These are phyloP conservation scores for Scolopax rusticola DNA, from an alignment of 2,797 vertebrate genomes.

Conservation along the genomic window DNA sequence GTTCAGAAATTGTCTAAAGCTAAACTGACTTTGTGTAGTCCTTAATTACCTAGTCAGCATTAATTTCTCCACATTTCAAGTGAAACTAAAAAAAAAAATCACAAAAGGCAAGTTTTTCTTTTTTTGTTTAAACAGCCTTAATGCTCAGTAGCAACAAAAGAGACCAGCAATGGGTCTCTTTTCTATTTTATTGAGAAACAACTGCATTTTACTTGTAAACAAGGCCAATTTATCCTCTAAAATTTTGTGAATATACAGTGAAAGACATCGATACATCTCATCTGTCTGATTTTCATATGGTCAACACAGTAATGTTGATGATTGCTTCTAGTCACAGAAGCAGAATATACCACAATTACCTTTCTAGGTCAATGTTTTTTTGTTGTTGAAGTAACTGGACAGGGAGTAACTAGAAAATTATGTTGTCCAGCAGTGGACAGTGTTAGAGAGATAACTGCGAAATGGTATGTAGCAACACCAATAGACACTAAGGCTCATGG, in stretches of 20 bases:
- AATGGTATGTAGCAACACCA: background rate
- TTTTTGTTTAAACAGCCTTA: background rate
- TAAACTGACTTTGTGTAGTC: background rate
- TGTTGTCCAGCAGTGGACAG: accelerated
- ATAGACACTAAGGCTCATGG: accelerated
- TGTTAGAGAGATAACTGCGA: background rate
- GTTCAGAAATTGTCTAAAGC: background rate
- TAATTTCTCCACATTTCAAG: background rate
- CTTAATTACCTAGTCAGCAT: background rate
- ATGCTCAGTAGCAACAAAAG: background rate
- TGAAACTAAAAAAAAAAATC: background rate
- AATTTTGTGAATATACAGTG: background rate
- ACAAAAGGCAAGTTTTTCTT: accelerated
- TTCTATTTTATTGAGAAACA: background rate
- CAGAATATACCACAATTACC: background rate
- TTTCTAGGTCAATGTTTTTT: background rate
- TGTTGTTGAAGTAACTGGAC: background rate
- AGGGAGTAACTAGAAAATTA: background rate
- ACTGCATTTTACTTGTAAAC: background rate
- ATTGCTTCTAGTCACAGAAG: background rate
- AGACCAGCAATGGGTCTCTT: background rate
- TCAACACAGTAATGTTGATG: background rate
- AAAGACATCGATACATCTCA: background rate
- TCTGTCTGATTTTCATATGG: background rate
- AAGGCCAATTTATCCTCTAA: background rate